Base-by-base conservation (phyloP, 2,797 vertebrate species). In the Spinibarbus caldwelli region DNA sequence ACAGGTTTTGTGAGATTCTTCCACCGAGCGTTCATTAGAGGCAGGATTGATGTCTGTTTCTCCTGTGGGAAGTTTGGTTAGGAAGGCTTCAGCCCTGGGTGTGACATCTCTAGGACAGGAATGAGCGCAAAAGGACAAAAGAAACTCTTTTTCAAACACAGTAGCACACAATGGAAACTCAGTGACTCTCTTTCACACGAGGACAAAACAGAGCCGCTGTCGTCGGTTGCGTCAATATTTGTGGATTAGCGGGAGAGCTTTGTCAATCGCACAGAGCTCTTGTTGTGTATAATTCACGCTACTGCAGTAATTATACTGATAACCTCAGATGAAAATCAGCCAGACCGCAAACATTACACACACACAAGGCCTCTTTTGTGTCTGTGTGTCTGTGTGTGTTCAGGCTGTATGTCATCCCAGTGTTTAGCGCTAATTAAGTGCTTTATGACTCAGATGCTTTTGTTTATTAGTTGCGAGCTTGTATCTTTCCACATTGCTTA, bases 271-370 rank as follows among this genome's bases (percentile, higher is more conserved):
- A 36, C 64, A 70, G 49, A 57, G 52, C 41, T 85, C 45, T 9
- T 52, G 19, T 66, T 73, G 82, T 73, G 76, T 71, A 31, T 62
- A 23, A 91, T 90, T 91, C 87, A 5, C 78, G 45, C 89, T 89
- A 89, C 90, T 62, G 78, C 29, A 31, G 75, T 84, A 87, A 82
- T 90, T 89, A 80, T 21, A 0, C 80, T 49, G 19, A 84, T 85
- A 45, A 49, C 78, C 80, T 21, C 49, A 12, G 47, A 78, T 68
- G 38, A 64, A 47, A 62, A 79, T 52, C 38, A 78, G 34, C 10
- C 71, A 64, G 11, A 76, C 23, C 31, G 3, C 43, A 38, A 49
- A 77, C 59, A 83, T 29, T 57, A 23, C 70, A 36, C 70, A 64
- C 17, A 45, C 82, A 77, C 82, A 76, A 75, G 41, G 15, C 15